Conservation (phyloP, 2,888 invertebrate genomes). For the Microplitis deprimator region DNA sequence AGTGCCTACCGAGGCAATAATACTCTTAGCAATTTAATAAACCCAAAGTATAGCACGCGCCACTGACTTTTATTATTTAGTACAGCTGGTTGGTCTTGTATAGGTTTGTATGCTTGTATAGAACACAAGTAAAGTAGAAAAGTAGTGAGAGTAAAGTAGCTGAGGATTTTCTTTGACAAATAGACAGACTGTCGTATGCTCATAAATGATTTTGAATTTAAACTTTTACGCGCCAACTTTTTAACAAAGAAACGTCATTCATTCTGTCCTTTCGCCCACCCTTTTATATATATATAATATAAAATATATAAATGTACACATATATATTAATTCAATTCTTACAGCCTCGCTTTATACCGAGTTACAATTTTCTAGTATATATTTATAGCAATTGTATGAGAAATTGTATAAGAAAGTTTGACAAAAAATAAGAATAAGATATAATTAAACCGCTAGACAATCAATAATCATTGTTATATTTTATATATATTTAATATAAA, state of each 20-base stretch:
- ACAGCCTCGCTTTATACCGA: not conserved
- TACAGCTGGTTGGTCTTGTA: slow-evolving; percentile 25
- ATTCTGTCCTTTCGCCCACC: not conserved
- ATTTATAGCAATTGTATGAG: not conserved
- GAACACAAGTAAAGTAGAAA: not conserved
- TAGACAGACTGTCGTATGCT: not conserved
- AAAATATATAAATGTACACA: not conserved
- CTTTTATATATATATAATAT: not conserved
- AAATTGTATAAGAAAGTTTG: not conserved
- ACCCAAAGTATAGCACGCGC: slow-evolving; percentile 31
- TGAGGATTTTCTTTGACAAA: not conserved
- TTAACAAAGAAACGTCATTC: slow-evolving; percentile 6
- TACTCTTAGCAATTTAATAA: slow-evolving; percentile 30
- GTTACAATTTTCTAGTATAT: not conserved
- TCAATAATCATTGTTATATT: not conserved
- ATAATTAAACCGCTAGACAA: not conserved
- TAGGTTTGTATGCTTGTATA: slow-evolving; percentile 1
- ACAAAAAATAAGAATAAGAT: not conserved
- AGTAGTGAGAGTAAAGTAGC: not conserved
- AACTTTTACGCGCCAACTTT: slow-evolving; percentile 13
- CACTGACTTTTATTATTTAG: slow-evolving; percentile 24
- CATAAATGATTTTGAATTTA: not conserved
- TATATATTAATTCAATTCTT: not conserved
- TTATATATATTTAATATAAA: not conserved
- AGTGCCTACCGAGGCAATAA: slow-evolving; percentile 25